Conservation (phyloP, 2,113 vertebrate species). For the Pseudorasbora parva region DNA sequence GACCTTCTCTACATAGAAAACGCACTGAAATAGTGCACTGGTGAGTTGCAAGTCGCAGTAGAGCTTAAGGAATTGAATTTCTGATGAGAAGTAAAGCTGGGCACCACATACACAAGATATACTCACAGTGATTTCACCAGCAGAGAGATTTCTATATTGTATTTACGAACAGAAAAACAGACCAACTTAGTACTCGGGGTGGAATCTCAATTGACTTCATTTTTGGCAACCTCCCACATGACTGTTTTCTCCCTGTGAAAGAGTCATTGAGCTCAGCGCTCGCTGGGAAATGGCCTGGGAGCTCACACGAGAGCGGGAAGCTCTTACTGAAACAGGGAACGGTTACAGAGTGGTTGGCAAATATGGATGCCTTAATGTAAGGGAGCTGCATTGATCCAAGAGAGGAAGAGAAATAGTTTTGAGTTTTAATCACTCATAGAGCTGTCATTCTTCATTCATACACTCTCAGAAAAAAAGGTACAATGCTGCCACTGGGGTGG, state of each 20-base stretch:
- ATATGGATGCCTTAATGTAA: not conserved
- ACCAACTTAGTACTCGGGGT: conserved; percentile 8
- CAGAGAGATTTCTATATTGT: conserved; percentile 39
- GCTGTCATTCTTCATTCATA: conserved; percentile 6
- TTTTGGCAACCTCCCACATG: not conserved
- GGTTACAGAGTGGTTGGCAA: conserved; percentile 19
- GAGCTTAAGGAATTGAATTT: conserved; percentile 25
- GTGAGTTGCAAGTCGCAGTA: not conserved
- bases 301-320: conserved; percentile 20
- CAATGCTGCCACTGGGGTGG: too few relatives aligned
- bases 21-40: not conserved
- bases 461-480: too few relatives aligned
- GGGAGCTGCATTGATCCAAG: not conserved
- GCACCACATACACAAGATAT: conserved; percentile 11
- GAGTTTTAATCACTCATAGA: not conserved
- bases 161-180: conserved; percentile 26
- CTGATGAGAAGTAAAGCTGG: conserved; percentile 35
- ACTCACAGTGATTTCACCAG: conserved; percentile 12
- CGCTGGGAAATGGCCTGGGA: not conserved
- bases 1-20: not conserved
- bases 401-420: not conserved
- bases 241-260: not conserved
- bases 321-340: conserved; percentile 15
- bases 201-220: conserved; percentile 50
- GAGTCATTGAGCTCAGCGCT: not conserved